Conservation (phyloP, 2,888 invertebrate species). For the Arge pagana region DNA sequence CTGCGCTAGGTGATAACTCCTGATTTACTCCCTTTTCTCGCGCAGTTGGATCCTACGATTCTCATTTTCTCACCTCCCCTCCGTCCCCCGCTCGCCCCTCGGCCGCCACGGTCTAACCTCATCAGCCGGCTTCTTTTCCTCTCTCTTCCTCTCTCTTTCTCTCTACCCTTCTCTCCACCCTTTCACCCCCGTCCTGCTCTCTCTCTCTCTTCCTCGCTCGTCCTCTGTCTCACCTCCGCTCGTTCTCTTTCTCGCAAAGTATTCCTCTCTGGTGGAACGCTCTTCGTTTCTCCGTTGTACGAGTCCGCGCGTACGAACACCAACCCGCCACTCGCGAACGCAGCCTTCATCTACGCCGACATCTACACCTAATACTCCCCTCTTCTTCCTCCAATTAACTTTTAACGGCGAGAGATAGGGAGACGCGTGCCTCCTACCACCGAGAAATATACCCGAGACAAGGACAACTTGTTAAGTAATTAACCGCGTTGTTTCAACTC, state of each 20-base stretch:
- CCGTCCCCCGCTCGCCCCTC: too few species aligned
- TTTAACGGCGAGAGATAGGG: conserved; percentile 50
- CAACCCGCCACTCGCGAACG: too few species aligned
- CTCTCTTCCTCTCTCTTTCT: conserved; percentile 17
- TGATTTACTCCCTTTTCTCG: conserved; percentile 43
- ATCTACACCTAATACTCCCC: too few species aligned
- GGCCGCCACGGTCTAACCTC: too few species aligned
- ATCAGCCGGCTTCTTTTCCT: too few species aligned
- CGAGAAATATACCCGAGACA: conserved; percentile 27
- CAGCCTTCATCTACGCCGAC: too few species aligned
- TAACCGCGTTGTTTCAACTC: conserved; percentile 50
- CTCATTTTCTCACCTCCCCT: conserved; percentile 38
- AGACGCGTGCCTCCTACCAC: conserved; percentile 45
- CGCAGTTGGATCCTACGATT: conserved; percentile 27
- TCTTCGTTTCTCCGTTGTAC: too few species aligned
- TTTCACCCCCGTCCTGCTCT: conserved; percentile 24
- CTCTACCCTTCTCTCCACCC: conserved; percentile 8
- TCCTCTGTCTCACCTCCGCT: conserved; percentile 29
- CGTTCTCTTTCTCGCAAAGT: conserved; percentile 36
- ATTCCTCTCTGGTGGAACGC: conserved; percentile 27
- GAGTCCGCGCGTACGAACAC: too few species aligned
- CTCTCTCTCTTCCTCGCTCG: conserved; percentile 19
- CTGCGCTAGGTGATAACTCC: conserved; percentile 43
- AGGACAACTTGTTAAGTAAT: conserved; percentile 51
- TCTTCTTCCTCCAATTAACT: conserved; percentile 53